Evolutionary conservation across 2,113 vertebrate species (phyloP).

Genomic region (Gallinago jamesoni): DNA sequence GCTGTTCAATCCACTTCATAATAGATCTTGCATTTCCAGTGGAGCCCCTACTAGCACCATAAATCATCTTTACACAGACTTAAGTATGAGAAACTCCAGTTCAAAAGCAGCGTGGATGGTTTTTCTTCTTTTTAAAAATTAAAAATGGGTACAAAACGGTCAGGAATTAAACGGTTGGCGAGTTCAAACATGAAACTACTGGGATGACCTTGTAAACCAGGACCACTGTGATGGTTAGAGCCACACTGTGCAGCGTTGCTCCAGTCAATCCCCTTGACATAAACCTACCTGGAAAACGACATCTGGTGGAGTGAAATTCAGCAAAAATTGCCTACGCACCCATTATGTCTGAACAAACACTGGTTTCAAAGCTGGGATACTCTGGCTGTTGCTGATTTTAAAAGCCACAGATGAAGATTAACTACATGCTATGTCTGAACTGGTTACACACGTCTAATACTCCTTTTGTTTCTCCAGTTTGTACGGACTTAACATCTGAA

Average conservation of each 20-base stretch:
- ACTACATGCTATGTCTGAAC: neutral
- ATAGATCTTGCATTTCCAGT: conserved; percentile 46
- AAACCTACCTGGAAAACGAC: neutral
- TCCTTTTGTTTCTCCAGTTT: neutral
- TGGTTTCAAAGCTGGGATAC: neutral
- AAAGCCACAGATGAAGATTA: conserved; percentile 43
- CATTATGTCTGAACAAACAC: neutral
- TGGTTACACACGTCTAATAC: neutral
- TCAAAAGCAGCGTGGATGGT: neutral
- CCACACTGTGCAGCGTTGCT: neutral
- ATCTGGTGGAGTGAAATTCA: neutral
- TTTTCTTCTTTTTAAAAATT: neutral
- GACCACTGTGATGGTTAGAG: neutral
- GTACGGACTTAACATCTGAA: neutral
- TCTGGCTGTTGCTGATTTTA: conserved; percentile 10
- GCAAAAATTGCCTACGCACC: neutral
- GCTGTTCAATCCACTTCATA: conserved; percentile 36
- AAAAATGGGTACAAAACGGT: neutral
- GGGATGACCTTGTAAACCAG: neutral
- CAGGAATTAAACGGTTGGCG: neutral
- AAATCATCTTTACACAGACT: conserved; percentile 56
- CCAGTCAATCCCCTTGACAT: neutral
- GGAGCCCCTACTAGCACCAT: conserved; percentile 51
- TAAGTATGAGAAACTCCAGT: conserved; percentile 18
- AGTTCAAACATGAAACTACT: neutral